Conservation (phyloP, 1,140 invertebrate species). For the Helicorthomorpha holstii region DNA sequence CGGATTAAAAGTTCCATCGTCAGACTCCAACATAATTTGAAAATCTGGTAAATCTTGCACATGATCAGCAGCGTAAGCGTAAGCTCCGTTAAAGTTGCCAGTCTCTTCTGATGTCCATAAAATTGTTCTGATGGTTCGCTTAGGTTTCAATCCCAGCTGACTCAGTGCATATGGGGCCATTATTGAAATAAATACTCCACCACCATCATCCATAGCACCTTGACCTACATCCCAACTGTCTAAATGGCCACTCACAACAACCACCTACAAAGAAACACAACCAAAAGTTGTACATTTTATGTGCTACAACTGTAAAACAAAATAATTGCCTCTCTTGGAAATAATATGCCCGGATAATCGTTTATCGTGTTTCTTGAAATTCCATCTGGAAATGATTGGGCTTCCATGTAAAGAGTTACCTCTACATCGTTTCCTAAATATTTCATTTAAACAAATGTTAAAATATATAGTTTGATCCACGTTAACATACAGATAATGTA, state of each 20-base stretch:
- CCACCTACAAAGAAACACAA: constrained; percentile 33
- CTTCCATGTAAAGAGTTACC: constrained; percentile 36
- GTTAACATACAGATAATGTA: no score
- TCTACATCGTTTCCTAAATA: background rate
- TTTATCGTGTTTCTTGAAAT: constrained; percentile 52
- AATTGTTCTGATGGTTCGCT: constrained; percentile 51
- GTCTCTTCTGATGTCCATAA: constrained; percentile 72
- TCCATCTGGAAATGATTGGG: constrained; percentile 30
- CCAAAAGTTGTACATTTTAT: background rate
- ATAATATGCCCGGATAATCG: constrained; percentile 41
- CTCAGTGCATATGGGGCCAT: constrained; percentile 49
- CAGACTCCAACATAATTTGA: constrained; percentile 62
- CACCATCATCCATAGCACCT: constrained; percentile 74
- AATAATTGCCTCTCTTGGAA: constrained; percentile 33
- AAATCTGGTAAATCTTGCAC: constrained; percentile 40
- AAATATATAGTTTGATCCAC: no score
- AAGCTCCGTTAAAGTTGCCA: constrained; percentile 45
- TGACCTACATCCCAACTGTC: constrained; percentile 79
- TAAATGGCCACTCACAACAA: constrained; percentile 66
- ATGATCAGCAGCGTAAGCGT: constrained; percentile 42
- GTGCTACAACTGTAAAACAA: background rate
- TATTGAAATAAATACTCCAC: constrained; percentile 40
- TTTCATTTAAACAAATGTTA: no score
- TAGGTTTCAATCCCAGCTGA: constrained; percentile 42
- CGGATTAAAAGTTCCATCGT: constrained; percentile 61